These are phyloP conservation scores for Synergus gifuensis DNA, from an alignment of 2,888 invertebrate genomes.

Conservation along the genomic window DNA sequence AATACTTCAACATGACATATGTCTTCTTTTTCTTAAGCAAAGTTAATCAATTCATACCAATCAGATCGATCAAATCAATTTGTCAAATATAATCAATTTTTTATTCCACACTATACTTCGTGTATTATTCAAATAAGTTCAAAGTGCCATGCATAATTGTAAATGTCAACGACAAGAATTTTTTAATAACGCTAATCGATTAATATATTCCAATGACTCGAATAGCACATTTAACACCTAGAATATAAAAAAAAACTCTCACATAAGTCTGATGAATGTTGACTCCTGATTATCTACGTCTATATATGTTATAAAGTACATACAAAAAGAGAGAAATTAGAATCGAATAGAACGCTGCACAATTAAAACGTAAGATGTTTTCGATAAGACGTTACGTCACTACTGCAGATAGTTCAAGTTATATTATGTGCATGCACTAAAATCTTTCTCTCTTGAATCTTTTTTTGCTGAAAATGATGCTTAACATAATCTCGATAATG, in stretches of 20 bases:
- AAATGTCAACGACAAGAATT: not conserved
- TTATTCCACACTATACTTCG: not conserved
- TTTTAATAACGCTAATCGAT: not conserved
- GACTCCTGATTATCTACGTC: conserved; percentile 7
- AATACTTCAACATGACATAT: too few relatives aligned
- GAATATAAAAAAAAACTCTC: not conserved
- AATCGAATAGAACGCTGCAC: not conserved
- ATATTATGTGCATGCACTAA: conserved; percentile 22
- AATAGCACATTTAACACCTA: not conserved
- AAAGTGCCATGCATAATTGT: conserved; percentile 3
- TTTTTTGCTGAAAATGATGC: not conserved
- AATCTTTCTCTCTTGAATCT: conserved; percentile 3
- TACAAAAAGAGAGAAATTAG: conserved; percentile 22
- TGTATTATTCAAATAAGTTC: not conserved
- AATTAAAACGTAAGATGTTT: conserved; percentile 10
- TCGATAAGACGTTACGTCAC: conserved; percentile 16
- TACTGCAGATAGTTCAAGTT: not conserved
- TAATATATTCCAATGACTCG: not conserved
- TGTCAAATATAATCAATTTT: not conserved
- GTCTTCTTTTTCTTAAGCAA: not conserved
- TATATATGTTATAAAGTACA: conserved; percentile 3
- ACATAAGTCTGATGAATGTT: not conserved
- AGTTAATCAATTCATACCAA: not conserved
- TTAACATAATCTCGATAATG: conserved; percentile 6
- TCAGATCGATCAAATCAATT: not conserved